These are phyloP conservation scores for Cotesia typhae DNA, from an alignment of 1,140 invertebrate genomes.

Conservation along the genomic window DNA sequence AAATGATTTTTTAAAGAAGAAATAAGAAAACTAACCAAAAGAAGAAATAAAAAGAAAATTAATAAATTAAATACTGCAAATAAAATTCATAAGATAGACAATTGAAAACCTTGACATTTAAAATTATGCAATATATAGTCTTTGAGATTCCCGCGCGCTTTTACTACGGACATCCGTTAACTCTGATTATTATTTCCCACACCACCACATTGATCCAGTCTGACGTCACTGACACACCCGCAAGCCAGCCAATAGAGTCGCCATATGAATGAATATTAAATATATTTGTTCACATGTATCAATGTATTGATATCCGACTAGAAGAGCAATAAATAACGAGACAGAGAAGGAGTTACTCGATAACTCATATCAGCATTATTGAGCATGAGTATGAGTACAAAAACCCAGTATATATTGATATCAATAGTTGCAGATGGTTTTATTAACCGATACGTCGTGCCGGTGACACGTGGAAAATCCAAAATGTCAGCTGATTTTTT, in stretches of 20 bases:
- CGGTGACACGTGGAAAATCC: conserved; percentile 15
- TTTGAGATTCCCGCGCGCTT: conserved; percentile 14
- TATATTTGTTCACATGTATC: neutral
- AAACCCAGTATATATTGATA: neutral
- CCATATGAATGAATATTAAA: conserved; percentile 44
- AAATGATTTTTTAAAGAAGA: too few species aligned
- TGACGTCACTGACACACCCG: conserved; percentile 53
- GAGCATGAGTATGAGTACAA: neutral
- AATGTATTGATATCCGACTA: neutral
- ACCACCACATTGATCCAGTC: conserved; percentile 44
- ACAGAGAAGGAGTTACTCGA: too few species aligned
- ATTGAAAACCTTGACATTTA: too few species aligned
- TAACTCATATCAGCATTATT: too few species aligned
- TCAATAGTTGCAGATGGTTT: neutral
- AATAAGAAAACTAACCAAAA: too few species aligned
- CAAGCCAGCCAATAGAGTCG: conserved; percentile 41
- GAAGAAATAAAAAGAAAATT: too few species aligned
- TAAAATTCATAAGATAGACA: too few species aligned
- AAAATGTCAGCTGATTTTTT: conserved; percentile 9
- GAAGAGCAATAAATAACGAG: neutral
- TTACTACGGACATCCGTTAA: neutral
- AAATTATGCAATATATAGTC: neutral
- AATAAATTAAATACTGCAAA: too few species aligned
- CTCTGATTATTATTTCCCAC: conserved; percentile 15
- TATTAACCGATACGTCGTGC: neutral